Conservation (phyloP, 1,140 invertebrate genomes). For the Aphis craccivora region DNA sequence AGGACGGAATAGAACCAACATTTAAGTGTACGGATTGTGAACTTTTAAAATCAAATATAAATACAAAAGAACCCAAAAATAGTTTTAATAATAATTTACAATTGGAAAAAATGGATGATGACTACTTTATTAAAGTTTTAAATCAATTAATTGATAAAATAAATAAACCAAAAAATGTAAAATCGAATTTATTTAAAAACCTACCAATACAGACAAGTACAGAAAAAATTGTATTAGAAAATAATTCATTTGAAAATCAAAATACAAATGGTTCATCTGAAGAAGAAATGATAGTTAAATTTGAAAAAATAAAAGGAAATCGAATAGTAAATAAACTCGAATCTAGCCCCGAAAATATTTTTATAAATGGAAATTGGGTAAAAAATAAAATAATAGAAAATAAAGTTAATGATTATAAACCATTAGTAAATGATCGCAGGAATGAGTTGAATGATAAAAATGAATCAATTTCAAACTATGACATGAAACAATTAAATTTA, state of each 20-base stretch:
- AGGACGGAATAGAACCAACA: neutral
- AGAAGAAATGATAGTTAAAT: neutral
- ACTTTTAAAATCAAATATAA: neutral
- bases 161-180: neutral
- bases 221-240: neutral
- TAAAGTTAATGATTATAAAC: neutral
- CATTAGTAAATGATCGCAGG: neutral
- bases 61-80: neutral
- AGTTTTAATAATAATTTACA: neutral
- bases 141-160: slow-evolving; percentile 21
- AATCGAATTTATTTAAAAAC: neutral
- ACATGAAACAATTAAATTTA: neutral
- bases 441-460: neutral
- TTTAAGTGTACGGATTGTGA: neutral
- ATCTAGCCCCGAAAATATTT: slow-evolving; percentile 24
- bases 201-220: neutral
- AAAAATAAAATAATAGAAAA: neutral
- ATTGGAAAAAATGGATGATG: neutral
- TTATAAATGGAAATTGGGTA: slow-evolving; percentile 17
- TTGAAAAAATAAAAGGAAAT: slow-evolving; percentile 29
- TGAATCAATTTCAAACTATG: neutral
- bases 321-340: slow-evolving; percentile 15
- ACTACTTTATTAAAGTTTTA: slow-evolving; percentile 30
- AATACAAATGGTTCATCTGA: neutral
- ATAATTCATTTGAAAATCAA: neutral